phyloP scores from a whole-genome alignment of 2,888 invertebrate genomes.

The Saturnia pavonia region DNA sequence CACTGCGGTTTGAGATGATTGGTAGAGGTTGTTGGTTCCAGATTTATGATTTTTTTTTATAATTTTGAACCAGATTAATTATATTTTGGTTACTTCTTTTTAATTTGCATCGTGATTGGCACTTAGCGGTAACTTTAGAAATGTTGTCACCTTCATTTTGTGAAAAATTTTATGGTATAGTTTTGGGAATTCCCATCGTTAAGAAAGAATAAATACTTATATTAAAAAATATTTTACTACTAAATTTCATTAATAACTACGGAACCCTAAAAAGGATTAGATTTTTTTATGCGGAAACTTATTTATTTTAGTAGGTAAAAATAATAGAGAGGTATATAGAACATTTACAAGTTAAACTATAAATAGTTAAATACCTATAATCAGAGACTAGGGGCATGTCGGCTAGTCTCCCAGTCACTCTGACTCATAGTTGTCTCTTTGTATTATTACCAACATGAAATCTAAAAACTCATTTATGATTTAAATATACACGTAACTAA shows the following conservation, averaged over 20 bases:
- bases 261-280: background rate
- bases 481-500: slow-evolving; percentile 21
- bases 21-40: background rate
- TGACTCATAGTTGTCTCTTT: slow-evolving; percentile 65
- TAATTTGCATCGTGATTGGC: too few relatives aligned
- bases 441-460: slow-evolving; percentile 50
- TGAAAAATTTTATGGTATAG: too few relatives aligned
- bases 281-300: background rate
- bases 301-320: background rate
- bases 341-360: slow-evolving; percentile 7
- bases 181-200: too few relatives aligned
- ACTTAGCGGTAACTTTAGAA: too few relatives aligned
- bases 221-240: background rate
- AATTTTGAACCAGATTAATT: background rate
- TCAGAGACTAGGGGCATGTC: slow-evolving; percentile 28
- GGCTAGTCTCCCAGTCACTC: slow-evolving; percentile 41
- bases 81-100: too few relatives aligned
- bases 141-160: too few relatives aligned
- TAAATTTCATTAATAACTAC: background rate
- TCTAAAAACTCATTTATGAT: slow-evolving; percentile 24
- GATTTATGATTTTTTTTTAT: background rate
- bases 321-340: background rate
- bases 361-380: slow-evolving; percentile 22
- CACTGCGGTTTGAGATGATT: slow-evolving; percentile 35
- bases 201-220: background rate